Percentiles rank a stretch among this genome's conserved stretches.
phyloP scores from a whole-genome alignment of 2,888 invertebrate species.

The Anaspis maculata region DNA sequence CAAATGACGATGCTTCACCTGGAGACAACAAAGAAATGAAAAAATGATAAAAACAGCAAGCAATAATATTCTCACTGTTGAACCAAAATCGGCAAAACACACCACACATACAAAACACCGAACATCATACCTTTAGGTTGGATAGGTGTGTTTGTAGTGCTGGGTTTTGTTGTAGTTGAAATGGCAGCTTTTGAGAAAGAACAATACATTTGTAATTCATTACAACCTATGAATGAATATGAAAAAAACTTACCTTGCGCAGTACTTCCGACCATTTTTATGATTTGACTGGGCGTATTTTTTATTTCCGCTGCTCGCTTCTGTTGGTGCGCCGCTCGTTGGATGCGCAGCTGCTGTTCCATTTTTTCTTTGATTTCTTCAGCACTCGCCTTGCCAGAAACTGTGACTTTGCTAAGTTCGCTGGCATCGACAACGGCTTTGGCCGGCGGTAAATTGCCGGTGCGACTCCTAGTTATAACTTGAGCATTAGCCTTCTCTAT shows the following conservation, averaged over 20 bases:
- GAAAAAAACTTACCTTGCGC: constrained; percentile 48
- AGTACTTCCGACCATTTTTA: constrained; percentile 47
- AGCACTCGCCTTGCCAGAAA: constrained; percentile 53
- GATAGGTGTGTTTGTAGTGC: constrained; percentile 37
- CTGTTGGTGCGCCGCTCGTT: constrained; percentile 83
- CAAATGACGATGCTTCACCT: constrained; percentile 4
- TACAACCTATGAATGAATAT: too few relatives aligned
- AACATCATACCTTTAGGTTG: constrained; percentile 41
- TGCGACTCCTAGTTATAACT: constrained; percentile 73
- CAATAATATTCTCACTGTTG: constrained; percentile 12
- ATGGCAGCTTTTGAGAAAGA: constrained; percentile 31
- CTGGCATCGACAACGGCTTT: constrained; percentile 36
- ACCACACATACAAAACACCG: constrained; percentile 16
- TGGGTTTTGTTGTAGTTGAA: constrained; percentile 34
- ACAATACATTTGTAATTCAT: too few relatives aligned
- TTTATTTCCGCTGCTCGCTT: constrained; percentile 64
- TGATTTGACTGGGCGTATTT: constrained; percentile 41
- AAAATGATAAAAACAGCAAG: constrained; percentile 6
- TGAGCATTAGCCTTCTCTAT: constrained; percentile 64
- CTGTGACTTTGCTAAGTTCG: constrained; percentile 38
- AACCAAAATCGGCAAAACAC: too few relatives aligned
- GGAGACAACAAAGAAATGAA: constrained; percentile 8
- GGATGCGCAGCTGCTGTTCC: constrained; percentile 83
- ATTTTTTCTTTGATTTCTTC: constrained; percentile 82
- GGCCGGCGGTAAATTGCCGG: constrained; percentile 57